phyloP scores from a whole-genome alignment of 2,797 vertebrate genomes.

The Poeciliopsis infans region DNA sequence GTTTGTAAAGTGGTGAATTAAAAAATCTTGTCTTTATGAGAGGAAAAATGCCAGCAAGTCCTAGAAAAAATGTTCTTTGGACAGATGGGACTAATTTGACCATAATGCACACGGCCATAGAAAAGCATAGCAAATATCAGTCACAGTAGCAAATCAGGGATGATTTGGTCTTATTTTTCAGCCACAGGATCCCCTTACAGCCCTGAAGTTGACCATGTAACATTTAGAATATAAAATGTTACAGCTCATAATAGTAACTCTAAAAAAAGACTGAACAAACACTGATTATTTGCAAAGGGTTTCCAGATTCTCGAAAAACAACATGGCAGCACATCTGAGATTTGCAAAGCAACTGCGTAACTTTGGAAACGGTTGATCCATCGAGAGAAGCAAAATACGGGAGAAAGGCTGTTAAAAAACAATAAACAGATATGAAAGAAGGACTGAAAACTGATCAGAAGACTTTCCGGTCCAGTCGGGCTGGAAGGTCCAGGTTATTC shows the following conservation, averaged over 20 bases:
- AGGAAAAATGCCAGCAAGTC: not conserved
- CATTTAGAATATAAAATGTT: not conserved
- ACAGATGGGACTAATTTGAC: not conserved
- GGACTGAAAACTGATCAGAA: not conserved
- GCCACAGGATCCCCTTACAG: not conserved
- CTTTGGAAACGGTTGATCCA: not conserved
- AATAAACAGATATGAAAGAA: not conserved
- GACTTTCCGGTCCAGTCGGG: not conserved
- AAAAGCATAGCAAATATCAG: not conserved
- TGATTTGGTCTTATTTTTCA: not conserved
- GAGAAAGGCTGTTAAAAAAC: not conserved
- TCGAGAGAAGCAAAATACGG: not conserved
- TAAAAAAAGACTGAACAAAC: not conserved
- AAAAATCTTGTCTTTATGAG: not conserved
- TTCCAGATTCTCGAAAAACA: not conserved
- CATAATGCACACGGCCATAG: not conserved
- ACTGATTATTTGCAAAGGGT: not conserved
- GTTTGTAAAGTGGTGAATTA: not conserved
- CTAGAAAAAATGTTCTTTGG: not conserved
- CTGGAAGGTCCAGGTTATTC: slow-evolving; percentile 28
- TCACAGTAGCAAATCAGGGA: not conserved
- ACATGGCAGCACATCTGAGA: not conserved
- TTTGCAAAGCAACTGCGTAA: not conserved
- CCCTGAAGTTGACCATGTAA: not conserved
- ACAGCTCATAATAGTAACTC: not conserved